phyloP scores from a whole-genome alignment of 2,888 invertebrate genomes.

The Entomobrya proxima region DNA sequence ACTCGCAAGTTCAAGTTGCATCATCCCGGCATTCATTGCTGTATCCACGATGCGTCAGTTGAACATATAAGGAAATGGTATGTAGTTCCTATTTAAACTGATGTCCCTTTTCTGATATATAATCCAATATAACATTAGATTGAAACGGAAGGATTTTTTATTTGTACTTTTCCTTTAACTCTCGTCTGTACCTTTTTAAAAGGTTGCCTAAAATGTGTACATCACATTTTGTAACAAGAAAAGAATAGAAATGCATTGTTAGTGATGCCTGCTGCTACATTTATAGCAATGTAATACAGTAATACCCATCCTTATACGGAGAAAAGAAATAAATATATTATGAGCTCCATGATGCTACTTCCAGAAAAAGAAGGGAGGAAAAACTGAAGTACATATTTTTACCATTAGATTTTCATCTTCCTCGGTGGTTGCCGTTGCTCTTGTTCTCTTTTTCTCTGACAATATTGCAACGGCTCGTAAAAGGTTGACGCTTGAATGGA shows the following conservation, averaged over 20 bases:
- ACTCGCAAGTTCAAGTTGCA: slow-evolving; percentile 45
- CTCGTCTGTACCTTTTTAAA: slow-evolving; percentile 25
- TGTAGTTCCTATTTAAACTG: slow-evolving; percentile 1
- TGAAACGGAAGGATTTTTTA: slow-evolving; percentile 38
- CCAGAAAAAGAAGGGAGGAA: not conserved
- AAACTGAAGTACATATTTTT: slow-evolving; percentile 23
- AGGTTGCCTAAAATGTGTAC: not conserved
- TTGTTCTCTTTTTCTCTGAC: slow-evolving; percentile 21
- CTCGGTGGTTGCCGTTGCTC: not conserved
- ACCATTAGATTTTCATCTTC: slow-evolving; percentile 46
- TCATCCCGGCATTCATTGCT: slow-evolving; percentile 27
- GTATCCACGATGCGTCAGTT: not conserved
- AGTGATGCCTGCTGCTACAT: not conserved
- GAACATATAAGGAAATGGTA: slow-evolving; percentile 17
- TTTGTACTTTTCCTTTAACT: not conserved
- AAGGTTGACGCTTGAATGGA: slow-evolving; percentile 45
- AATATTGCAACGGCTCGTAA: slow-evolving; percentile 39
- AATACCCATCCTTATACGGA: slow-evolving; percentile 27
- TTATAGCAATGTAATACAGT: slow-evolving; percentile 34
- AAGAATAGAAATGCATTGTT: not conserved
- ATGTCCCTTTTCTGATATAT: not conserved
- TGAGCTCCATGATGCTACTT: not conserved
- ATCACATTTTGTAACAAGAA: not conserved
- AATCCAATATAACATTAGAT: slow-evolving; percentile 28
- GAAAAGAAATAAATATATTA: slow-evolving; percentile 41